Evolutionary conservation across 2,113 vertebrate genomes (phyloP), one percentile per base, ranked within the genome.

Genomic region (Picathartes gymnocephalus): DNA sequence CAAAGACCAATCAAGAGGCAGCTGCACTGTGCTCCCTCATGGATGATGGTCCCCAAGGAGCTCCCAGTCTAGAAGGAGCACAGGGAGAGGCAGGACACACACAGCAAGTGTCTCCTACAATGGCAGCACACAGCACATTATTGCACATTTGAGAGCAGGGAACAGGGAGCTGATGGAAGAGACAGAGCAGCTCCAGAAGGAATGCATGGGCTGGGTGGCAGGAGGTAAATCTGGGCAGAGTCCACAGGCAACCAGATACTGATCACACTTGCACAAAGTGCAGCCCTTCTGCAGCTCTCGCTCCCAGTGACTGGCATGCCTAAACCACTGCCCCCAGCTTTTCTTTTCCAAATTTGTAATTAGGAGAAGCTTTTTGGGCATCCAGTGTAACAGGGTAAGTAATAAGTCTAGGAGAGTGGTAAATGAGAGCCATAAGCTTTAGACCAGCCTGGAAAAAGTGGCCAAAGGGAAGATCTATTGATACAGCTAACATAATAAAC

Each of bases 351-450:
- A 39, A 76, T 39, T 2, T 60, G 15, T 42, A 19, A 60, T 51
- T 31, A 64, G 50, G 44, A 2, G 25, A 61, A 79, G 66, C 71
- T 81, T 94, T 91, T 23, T 1, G 48, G 61, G 23, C 37, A 68
- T 6, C 48, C 76, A 62, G 16, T 48, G 2, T 25, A 73, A 51
- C 10, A 23, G 40, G 35, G 0, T 31, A 80, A 81, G 42, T 25
- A 47, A 0, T 57, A 85, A 86, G 45, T 56, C 47, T 35, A 42
- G 30, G 33, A 53, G 0, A 73, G 48, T 35, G 60, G 42, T 85
- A 95, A 94, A 90, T 83, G 44, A 56, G 20, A 86, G 83, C 84
- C 91, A 81, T 76, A 92, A 95, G 87, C 80, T 95, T 90, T 77
- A 61, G 58, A 78, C 39, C 65, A 89, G 78, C 42, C 68, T 60